These are phyloP conservation scores for Plebejus melissa DNA, from an alignment of 2,888 invertebrate genomes.

Conservation along the genomic window DNA sequence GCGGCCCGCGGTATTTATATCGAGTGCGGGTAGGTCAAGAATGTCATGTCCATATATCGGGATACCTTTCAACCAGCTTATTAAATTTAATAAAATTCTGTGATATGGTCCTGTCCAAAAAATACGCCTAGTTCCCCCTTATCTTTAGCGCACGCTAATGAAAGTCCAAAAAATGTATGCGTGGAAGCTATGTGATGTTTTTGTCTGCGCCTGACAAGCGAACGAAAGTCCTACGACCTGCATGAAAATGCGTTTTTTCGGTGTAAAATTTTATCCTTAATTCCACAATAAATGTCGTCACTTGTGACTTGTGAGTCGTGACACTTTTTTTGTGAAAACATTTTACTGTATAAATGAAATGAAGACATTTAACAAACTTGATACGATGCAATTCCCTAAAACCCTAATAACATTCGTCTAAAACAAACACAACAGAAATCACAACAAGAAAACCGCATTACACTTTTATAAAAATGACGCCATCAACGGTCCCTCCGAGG, in stretches of 20 bases:
- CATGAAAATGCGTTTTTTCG: too few species aligned
- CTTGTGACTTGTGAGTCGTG: background rate
- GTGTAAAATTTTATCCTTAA: too few species aligned
- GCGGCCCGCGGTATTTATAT: background rate
- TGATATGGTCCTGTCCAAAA: background rate
- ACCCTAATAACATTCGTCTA: conserved; percentile 4
- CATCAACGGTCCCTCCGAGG: conserved; percentile 62
- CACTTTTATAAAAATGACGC: conserved; percentile 77
- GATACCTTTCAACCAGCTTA: background rate
- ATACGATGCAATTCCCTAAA: background rate
- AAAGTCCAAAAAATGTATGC: too few species aligned
- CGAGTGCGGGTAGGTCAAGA: background rate
- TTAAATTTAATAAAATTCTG: background rate
- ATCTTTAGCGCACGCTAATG: background rate
- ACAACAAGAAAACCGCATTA: conserved; percentile 70
- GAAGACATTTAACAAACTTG: background rate
- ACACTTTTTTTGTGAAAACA: background rate
- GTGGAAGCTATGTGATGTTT: too few species aligned
- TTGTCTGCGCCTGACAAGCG: too few species aligned
- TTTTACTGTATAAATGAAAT: background rate
- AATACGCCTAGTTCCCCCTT: background rate
- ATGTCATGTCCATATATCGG: background rate
- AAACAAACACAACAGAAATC: conserved; percentile 50
- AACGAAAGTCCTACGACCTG: too few species aligned
- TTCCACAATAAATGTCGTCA: too few species aligned